Evolutionary conservation across 2,797 vertebrate genomes (phyloP).

Genomic region (Thalassophryne amazonica): DNA sequence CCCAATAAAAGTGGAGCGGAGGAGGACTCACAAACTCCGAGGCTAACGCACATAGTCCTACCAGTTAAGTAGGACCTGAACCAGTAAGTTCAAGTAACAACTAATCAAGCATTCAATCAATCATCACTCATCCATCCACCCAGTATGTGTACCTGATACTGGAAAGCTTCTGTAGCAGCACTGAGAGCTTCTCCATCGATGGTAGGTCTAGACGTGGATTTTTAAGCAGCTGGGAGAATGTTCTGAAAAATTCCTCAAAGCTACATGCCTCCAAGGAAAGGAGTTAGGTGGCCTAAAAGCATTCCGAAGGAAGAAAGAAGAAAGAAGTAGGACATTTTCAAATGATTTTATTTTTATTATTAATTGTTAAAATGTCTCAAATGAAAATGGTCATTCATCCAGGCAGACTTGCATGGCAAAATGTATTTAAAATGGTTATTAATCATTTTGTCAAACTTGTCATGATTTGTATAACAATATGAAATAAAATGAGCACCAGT

Average conservation of each 20-base stretch:
- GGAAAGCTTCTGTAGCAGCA: conserved; percentile 91
- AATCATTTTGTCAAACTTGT: too few relatives aligned
- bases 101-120: too few relatives aligned
- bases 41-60: too few relatives aligned
- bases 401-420: conserved; percentile 31
- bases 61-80: too few relatives aligned
- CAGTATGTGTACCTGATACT: conserved; percentile 83
- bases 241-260: conserved; percentile 83
- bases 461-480: too few relatives aligned
- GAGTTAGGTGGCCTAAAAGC: conserved; percentile 74
- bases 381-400: conserved; percentile 24
- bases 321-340: background rate
- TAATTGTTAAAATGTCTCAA: conserved; percentile 13
- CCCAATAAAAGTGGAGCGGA: too few relatives aligned
- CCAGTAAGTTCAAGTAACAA: too few relatives aligned
- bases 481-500: too few relatives aligned
- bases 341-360: conserved; percentile 16
- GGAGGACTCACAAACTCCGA: too few relatives aligned
- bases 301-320: conserved; percentile 19
- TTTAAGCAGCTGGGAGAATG: conserved; percentile 79
- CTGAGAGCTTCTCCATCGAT: conserved; percentile 85
- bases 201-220: conserved; percentile 77
- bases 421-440: too few relatives aligned
- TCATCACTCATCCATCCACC: too few relatives aligned
- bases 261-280: conserved; percentile 86